Conservation (phyloP, 2,888 invertebrate genomes). For the Exephanes ischioxanthus region DNA sequence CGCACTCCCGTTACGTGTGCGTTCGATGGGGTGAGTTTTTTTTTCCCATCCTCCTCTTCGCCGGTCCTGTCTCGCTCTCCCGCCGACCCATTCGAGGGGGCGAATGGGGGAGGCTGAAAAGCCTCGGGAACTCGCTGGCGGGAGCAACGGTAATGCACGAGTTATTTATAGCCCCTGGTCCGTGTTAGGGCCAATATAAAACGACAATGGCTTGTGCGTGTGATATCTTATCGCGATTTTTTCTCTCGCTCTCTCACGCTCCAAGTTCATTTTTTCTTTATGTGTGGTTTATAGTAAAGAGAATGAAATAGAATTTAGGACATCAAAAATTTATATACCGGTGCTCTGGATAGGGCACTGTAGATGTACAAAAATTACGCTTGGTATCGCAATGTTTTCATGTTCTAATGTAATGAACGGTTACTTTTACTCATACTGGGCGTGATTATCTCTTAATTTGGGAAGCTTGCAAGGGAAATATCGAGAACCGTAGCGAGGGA, state of each 20-base stretch:
- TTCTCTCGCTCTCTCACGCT: background rate
- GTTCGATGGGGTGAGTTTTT: conserved; percentile 42
- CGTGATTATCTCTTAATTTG: no score
- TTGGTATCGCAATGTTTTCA: no score
- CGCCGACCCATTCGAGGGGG: conserved; percentile 7
- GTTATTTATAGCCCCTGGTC: conserved; percentile 73
- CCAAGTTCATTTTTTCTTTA: conserved; percentile 7
- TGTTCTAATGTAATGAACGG: no score
- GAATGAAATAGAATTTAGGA: background rate
- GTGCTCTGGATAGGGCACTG: no score
- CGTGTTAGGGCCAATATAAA: conserved; percentile 73
- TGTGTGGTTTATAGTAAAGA: conserved; percentile 12
- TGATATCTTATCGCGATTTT: conserved; percentile 61
- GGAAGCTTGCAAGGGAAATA: no score
- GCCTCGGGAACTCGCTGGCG: conserved; percentile 47
- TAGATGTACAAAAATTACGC: background rate
- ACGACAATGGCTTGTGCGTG: conserved; percentile 65
- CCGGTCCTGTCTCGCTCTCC: conserved; percentile 15
- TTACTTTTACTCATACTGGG: no score
- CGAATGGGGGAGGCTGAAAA: conserved; percentile 53
- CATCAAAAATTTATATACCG: no score
- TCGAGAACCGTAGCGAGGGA: no score
- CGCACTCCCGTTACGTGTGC: conserved; percentile 50
- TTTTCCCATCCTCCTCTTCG: conserved; percentile 23
- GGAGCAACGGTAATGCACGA: conserved; percentile 57